Evolutionary conservation across 2,888 invertebrate genomes (phyloP), one percentile per base, ranked within the genome.

Genomic region (Zonitis immaculata): DNA sequence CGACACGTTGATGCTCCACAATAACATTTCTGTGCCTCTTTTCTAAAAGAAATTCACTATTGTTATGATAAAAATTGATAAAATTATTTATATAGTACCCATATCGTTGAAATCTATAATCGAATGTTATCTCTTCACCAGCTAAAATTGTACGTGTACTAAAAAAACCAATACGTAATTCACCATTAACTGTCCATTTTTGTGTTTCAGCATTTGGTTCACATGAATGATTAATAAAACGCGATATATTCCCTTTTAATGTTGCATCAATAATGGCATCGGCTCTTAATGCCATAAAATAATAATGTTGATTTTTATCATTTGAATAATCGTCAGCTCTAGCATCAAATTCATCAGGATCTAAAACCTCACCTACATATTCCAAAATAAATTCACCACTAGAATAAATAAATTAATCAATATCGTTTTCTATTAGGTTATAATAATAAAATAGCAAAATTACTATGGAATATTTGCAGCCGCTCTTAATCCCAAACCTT

Each of bases 191-290:
- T 0, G 92, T 93, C 93, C 93, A 94, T 78, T 99, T 99, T 77
- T 99, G 97, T 0, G 98, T 98, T 77, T 95, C 95, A 3, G 96
- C 92, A 75, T 99, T 99, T 0, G 99, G 99, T 66, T 97, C 95
- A 73, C 99, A 99, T 43, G 96, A 96, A 74, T 99, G 99, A 76
- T 99, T 99, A 65, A 99, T 96, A 72, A 98, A 99, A 35, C 99
- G 81, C 0, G 98, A 97, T 54, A 93, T 87, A 73, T 97, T 99
- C 27, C 99, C 99, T 75, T 91, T 95, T 64, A 84, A 78, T 0
- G 98, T 98, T 1, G 99, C 99, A 78, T 99, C 99, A 55, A 99
- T 98, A 51, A 94, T 87, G 56, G 91, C 87, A 76, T 96, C 95
- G 1, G 91, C 89, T 71, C 94, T 88, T 43, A 98, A 78, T 0